Evolutionary conservation across 2,113 vertebrate genomes (phyloP), one percentile per base, ranked within the genome.

Genomic region (Cryptomyrus ogoouensis): DNA sequence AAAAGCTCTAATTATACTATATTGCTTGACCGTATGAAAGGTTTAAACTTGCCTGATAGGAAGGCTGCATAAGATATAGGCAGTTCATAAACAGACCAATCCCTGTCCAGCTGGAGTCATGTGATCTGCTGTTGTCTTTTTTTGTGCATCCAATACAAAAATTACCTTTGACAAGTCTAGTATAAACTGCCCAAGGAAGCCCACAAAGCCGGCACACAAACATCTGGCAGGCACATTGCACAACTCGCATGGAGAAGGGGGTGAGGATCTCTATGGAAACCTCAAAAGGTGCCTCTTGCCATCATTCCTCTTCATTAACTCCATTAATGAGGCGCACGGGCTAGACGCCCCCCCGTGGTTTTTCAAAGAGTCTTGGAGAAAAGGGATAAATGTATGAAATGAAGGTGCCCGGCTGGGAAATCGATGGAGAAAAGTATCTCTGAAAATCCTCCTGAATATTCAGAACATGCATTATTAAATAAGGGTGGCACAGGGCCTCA

Each of bases 281-380:
- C 83, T 47, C 83, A 84, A 15, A 47, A 21, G 9, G 35, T 52
- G 47, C n/a, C 46, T 17, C 49, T 53, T 7, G 17, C 19, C 47
- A 39, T 56, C 50, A 87, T 53, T 87, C 47, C n/a, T 86, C 83
- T 86, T 86, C 49, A 86, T 86, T 86, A 86, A 47, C 24, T 86
- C n/a, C 83, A 49, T 86, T 49, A 86, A 49, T 86, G 83, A 50
- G 83, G 21, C 21, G 4, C 83, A 27, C 46, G 21, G 46, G 47
- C 47, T n/a, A 49, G 47, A 87, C 31, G 7, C 83, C 83, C n/a
- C 47, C n/a, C 84, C 12, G 17, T 87, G 49, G n/a, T 87, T 53
- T 53, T 87, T 87, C 47, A 85, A 46, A 85, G 85, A 35, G 27
- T 87, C 19, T 56, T 17, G 85, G n/a, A 87, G 8, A 84, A 84